phyloP scores from a whole-genome alignment of 2,113 vertebrate genomes.

The Podarcis muralis region DNA sequence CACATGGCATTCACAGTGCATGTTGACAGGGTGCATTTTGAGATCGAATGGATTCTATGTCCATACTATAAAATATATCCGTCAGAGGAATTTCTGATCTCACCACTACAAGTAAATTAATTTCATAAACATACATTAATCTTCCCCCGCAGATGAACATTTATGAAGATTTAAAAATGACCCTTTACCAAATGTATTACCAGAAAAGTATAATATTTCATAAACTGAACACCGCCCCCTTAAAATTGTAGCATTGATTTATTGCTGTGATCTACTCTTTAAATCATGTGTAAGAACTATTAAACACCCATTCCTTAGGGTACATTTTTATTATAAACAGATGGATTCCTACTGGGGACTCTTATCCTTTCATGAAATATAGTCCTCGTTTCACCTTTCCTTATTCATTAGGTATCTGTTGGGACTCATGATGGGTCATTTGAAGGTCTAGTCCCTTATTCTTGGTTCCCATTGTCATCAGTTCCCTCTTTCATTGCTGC shows the following conservation, averaged over 20 bases:
- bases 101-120: not conserved
- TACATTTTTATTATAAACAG: slow-evolving; percentile 75
- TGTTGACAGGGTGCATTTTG: not conserved
- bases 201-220: slow-evolving; percentile 21
- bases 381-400: slow-evolving; percentile 50
- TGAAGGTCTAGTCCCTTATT: slow-evolving; percentile 21
- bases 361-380: slow-evolving; percentile 56
- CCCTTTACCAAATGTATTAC: not conserved
- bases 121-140: slow-evolving; percentile 8
- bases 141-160: not conserved
- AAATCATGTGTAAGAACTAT: slow-evolving; percentile 68
- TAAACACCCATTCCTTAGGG: slow-evolving; percentile 69
- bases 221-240: not conserved
- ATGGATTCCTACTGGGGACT: slow-evolving; percentile 62
- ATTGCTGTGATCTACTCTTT: slow-evolving; percentile 70
- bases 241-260: slow-evolving; percentile 71
- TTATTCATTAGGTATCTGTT: slow-evolving; percentile 53
- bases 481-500: slow-evolving; percentile 22
- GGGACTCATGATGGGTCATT: slow-evolving; percentile 28
- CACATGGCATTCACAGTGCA: not conserved
- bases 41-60: not conserved
- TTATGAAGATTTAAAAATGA: slow-evolving; percentile 11
- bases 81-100: not conserved
- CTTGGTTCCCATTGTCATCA: slow-evolving; percentile 49
- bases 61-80: not conserved